phyloP scores from a whole-genome alignment of 2,797 vertebrate genomes.

The Otolemur crassicaudatus region DNA sequence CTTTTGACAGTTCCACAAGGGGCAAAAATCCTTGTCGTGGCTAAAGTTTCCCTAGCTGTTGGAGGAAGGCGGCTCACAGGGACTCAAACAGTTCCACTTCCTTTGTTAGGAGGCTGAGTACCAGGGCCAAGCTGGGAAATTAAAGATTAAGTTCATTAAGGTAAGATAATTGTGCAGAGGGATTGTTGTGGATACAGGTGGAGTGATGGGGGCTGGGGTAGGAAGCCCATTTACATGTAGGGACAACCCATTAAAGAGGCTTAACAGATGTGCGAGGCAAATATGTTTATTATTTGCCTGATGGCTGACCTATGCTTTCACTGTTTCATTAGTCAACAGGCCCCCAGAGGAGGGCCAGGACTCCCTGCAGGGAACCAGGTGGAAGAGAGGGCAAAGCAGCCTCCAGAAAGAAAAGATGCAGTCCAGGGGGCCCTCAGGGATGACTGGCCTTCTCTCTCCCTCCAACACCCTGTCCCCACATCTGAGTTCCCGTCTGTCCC shows the following conservation, averaged over 20 bases:
- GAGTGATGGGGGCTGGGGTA: slow-evolving; percentile 77
- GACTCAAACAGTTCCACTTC: slow-evolving; percentile 87
- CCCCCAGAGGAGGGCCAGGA: slow-evolving; percentile 28
- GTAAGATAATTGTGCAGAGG: slow-evolving; percentile 90
- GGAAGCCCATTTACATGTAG: slow-evolving; percentile 71
- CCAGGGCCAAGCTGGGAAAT: slow-evolving; percentile 93
- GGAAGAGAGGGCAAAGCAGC: slow-evolving; percentile 22
- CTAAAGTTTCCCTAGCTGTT: slow-evolving; percentile 91
- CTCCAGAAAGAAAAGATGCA: background rate
- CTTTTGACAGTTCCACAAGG: slow-evolving; percentile 94
- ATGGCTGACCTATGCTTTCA: slow-evolving; percentile 61
- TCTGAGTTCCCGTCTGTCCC: background rate
- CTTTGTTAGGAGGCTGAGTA: slow-evolving; percentile 92
- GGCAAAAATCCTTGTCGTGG: slow-evolving; percentile 91
- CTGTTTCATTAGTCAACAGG: slow-evolving; percentile 65
- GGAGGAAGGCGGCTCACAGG: slow-evolving; percentile 87
- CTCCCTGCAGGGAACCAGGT: slow-evolving; percentile 55
- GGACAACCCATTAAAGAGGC: slow-evolving; percentile 67
- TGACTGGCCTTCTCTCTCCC: background rate
- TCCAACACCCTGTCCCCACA: fast-evolving
- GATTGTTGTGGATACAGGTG: slow-evolving; percentile 90
- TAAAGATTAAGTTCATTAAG: slow-evolving; percentile 95
- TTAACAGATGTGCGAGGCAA: slow-evolving; percentile 41
- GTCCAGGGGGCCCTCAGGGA: background rate
- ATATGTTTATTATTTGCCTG: slow-evolving; percentile 74